phyloP scores from a whole-genome alignment of 2,888 invertebrate species.

The Cremastinae sp. region DNA sequence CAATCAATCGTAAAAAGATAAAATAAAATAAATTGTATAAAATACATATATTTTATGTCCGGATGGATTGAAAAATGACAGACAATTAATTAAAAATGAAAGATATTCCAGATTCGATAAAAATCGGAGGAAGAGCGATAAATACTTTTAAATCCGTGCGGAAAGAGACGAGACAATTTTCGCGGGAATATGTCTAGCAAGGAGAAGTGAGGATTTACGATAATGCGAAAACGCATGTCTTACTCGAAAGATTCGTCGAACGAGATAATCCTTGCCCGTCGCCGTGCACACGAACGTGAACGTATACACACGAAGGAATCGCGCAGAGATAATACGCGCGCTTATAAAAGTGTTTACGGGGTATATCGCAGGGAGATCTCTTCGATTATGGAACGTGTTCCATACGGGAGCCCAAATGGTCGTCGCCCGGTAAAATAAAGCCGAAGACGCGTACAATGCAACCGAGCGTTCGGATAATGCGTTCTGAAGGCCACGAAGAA shows the following conservation, averaged over 20 bases:
- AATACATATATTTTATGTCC: too few relatives aligned
- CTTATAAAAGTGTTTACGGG: too few relatives aligned
- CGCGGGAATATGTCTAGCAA: neutral
- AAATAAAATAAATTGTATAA: too few relatives aligned
- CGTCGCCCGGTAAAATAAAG: slow-evolving; percentile 30
- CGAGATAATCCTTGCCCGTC: slow-evolving; percentile 46
- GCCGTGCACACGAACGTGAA: slow-evolving; percentile 3
- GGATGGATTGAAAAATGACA: too few relatives aligned
- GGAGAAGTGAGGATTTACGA: slow-evolving; percentile 51
- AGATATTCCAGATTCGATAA: too few relatives aligned
- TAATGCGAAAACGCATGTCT: slow-evolving; percentile 43
- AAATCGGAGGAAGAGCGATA: too few relatives aligned
- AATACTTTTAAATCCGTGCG: neutral
- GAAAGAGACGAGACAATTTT: neutral
- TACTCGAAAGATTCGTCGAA: slow-evolving; percentile 47
- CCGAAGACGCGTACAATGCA: slow-evolving; percentile 21
- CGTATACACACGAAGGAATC: neutral
- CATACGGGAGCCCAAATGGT: slow-evolving; percentile 26
- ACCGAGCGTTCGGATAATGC: slow-evolving; percentile 32
- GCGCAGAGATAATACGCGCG: too few relatives aligned
- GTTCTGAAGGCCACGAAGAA: slow-evolving; percentile 8
- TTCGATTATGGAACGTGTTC: slow-evolving; percentile 49
- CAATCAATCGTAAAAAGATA: too few relatives aligned
- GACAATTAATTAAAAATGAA: too few relatives aligned
- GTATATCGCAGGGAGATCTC: slow-evolving; percentile 56